Base-by-base conservation (phyloP, 2,888 invertebrate genomes). In the Chelonus formosanus region DNA sequence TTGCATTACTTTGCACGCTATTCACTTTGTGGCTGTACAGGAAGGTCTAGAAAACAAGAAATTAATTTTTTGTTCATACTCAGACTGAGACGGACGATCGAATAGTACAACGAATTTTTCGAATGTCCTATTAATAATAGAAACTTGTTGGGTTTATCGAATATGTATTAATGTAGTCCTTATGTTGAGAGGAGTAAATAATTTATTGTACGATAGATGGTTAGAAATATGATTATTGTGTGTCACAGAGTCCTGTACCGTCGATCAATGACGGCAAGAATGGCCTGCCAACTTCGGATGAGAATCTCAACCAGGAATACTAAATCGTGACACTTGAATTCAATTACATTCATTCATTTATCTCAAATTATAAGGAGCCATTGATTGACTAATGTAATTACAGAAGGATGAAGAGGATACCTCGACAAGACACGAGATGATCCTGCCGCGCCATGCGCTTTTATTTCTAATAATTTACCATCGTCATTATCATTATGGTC, bases 191-290 rank as follows among this genome's bases (percentile, higher is more conserved):
- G 1, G 20, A 20, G 55, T 10, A 35, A 55, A 34, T 10, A 34
- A 56, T 8, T 34, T 32, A 32, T 34, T 34, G 8, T 20, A 20
- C 20, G 8, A 35, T 34, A 53, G 8, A 34, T 8, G 7, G 8
- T n/a, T 20, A 45, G 20, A 53, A 64, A 35, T 40, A 50, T 35
- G 5, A 7, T 57, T 67, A 67, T 73, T 72, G 67, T 73, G 67
- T 73, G 72, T 72, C 78, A 75, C 80, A 83, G 83, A 83, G 83
- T 74, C 83, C 83, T 72, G 79, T 82, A 75, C 81, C 81, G 69
- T 76, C 79, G 20, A 48, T 48, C 66, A 77, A 71, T 76, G 73
- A 75, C 70, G 76, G 75, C 75, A 82, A 82, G 76, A 82, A 81
- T 71, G 81, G 78, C 70, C 79, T 81, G 71, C 80, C 80, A 64